phyloP scores from a whole-genome alignment of 2,113 vertebrate genomes.

The Pogonocichla stellata region DNA sequence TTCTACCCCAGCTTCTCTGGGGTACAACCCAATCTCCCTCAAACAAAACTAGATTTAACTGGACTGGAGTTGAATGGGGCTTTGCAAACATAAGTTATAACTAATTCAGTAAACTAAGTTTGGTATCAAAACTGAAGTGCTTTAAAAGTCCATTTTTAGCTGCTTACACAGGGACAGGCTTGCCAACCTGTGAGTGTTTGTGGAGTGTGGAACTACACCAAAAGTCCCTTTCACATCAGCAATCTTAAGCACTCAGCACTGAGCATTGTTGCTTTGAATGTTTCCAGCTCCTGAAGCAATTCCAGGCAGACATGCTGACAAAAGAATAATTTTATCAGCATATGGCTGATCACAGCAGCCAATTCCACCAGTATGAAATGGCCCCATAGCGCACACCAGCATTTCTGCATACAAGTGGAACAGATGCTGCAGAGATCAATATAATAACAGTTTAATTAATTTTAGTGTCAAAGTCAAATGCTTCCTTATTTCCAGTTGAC shows the following conservation, averaged over 20 bases:
- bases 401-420: constrained; percentile 33
- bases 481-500: constrained; percentile 43
- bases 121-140: neutral
- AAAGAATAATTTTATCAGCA: constrained; percentile 62
- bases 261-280: constrained; percentile 35
- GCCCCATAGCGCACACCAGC: neutral
- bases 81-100: neutral
- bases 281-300: constrained; percentile 52
- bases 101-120: neutral
- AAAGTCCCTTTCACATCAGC: constrained; percentile 3
- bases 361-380: constrained; percentile 27
- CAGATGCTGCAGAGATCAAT: constrained; percentile 50
- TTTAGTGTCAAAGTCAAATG: constrained; percentile 51
- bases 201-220: neutral
- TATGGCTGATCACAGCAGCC: constrained; percentile 55
- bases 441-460: constrained; percentile 55
- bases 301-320: constrained; percentile 46
- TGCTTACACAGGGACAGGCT: neutral
- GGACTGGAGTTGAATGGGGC: neutral
- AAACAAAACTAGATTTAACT: neutral
- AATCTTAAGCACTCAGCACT: constrained; percentile 3
- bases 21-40: neutral
- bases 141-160: neutral
- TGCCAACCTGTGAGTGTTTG: neutral
- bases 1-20: neutral